phyloP scores from a whole-genome alignment of 2,797 vertebrate genomes.

The Gila robusta region DNA sequence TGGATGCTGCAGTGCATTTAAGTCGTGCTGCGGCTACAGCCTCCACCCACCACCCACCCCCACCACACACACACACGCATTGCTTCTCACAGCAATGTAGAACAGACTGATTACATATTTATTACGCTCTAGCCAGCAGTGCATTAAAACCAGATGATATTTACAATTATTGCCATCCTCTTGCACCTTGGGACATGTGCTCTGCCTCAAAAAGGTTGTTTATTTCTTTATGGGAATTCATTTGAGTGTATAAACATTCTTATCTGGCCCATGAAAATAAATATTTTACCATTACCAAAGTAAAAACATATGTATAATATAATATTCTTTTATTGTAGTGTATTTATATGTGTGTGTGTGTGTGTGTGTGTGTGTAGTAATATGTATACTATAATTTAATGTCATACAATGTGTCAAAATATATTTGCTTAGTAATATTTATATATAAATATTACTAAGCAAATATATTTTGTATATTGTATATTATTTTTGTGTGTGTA shows the following conservation, averaged over 20 bases:
- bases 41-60: conserved; percentile 42
- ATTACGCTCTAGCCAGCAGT: conserved; percentile 44
- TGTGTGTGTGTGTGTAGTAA: not conserved
- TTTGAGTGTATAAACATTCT: not conserved
- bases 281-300: not conserved
- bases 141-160: conserved; percentile 33
- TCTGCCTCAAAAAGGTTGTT: not conserved
- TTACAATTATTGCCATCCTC: conserved; percentile 16
- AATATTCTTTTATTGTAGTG: not conserved
- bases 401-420: too few relatives aligned
- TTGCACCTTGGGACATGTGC: not conserved
- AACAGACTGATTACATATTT: conserved; percentile 61
- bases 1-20: conserved; percentile 82
- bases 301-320: not conserved
- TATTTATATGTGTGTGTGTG: not conserved
- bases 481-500: too few relatives aligned
- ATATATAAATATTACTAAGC: too few relatives aligned
- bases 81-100: conserved; percentile 48
- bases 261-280: not conserved
- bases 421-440: too few relatives aligned
- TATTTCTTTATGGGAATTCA: not conserved
- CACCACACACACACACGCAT: conserved; percentile 14
- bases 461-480: too few relatives aligned
- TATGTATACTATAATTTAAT: not conserved
- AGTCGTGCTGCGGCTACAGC: conserved; percentile 63